Base-by-base conservation (phyloP, 2,113 vertebrate species). In the Ovis canadensis region DNA sequence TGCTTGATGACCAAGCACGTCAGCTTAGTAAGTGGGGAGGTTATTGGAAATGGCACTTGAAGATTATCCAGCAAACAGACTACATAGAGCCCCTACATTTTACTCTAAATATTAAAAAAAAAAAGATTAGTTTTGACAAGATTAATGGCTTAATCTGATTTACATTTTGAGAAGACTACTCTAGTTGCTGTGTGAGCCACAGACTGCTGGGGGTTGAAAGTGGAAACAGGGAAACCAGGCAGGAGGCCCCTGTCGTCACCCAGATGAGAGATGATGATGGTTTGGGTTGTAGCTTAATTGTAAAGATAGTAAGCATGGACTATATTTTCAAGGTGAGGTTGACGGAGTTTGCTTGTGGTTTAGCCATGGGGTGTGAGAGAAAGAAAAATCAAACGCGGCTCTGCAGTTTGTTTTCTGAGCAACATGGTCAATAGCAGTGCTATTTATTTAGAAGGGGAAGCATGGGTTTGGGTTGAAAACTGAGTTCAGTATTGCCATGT, bases 231-330 rank as follows among this genome's bases (percentile, higher is more conserved):
- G 11, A 92, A 59, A 50, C 15, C 21, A 71, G 77, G 45, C 7
- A 40, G 19, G 62, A 82, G 5, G 5, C 2, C n/a, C 9, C 23
- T 5, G 0, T 21, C 5, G 1, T n/a, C 60, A 21, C 36, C 45
- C n/a, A 85, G 14, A 6, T 74, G 19, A 81, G 80, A 94, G 48
- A n/a, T 54, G 54, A 67, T 17, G 9, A 40, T 83, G 17, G 23
- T 54, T 57, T 88, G 16, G 14, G 60, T 36, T 80, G 14, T 3
- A 50, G 13, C 14, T 9, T 59, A 36, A 52, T 57, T 6, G 59
- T 60, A 40, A 83, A 92, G 36, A 54, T 6, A 10, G 6, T 80
- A 19, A 60, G 21, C 8, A 8, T 55, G 16, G 5, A 15, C n/a
- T 33, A 17, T 15, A 81, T 89, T 81, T 43, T 55, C 40, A 94